Evolutionary conservation across 2,797 vertebrate genomes (phyloP).

Genomic region (Parotocinclus haroldoi): DNA sequence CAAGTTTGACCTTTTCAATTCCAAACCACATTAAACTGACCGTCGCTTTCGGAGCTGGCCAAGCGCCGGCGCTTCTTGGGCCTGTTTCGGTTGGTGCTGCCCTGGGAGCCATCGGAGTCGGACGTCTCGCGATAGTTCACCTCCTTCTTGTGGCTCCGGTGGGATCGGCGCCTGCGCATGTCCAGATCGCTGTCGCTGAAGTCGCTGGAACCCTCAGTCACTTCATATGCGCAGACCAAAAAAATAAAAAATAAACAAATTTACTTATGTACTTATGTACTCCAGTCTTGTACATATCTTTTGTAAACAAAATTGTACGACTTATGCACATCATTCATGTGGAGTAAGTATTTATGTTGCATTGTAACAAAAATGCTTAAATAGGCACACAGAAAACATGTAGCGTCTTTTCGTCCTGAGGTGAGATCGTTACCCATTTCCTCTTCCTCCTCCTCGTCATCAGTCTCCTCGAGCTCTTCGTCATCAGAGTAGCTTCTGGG

Average conservation of each 20-base stretch:
- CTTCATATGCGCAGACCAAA: conserved; percentile 58
- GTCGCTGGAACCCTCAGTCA: conserved; percentile 88
- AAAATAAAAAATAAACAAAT: background rate
- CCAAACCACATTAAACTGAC: conserved; percentile 61
- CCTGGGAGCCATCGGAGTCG: conserved; percentile 87
- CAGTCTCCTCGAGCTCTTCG: conserved; percentile 85
- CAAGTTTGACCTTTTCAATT: too few species aligned
- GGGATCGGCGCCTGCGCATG: conserved; percentile 85
- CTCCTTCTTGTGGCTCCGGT: conserved; percentile 86
- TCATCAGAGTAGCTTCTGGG: conserved; percentile 91
- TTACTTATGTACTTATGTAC: too few species aligned
- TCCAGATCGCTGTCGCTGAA: conserved; percentile 93
- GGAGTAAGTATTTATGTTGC: too few species aligned
- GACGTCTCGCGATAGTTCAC: conserved; percentile 96
- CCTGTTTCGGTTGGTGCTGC: conserved; percentile 70
- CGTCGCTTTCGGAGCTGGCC: conserved; percentile 86
- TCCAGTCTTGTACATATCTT: too few species aligned
- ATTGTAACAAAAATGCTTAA: too few species aligned
- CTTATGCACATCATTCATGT: too few species aligned
- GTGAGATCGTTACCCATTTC: conserved; percentile 62
- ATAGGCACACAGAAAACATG: too few species aligned
- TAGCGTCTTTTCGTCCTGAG: too few species aligned
- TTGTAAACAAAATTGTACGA: too few species aligned
- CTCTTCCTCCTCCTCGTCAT: conserved; percentile 76
- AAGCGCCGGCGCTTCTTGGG: conserved; percentile 72